Percentiles rank a stretch among this genome's conserved stretches.
Conservation (phyloP, 2,888 invertebrate species). For the Salticus scenicus region DNA sequence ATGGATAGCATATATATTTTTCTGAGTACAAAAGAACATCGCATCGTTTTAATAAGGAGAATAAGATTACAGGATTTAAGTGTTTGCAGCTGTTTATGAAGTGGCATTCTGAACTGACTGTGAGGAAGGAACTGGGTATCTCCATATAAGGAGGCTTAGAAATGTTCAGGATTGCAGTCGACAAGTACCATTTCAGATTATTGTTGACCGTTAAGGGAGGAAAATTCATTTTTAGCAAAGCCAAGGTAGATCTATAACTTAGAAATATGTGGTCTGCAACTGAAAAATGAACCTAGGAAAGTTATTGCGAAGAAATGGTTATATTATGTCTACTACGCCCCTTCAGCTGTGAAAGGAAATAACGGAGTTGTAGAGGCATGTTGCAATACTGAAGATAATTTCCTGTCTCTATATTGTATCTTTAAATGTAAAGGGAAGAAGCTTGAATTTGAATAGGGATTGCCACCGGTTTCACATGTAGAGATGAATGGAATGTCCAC, state of each 20-base stretch:
- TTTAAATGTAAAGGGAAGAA: not conserved
- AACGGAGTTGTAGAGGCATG: not conserved
- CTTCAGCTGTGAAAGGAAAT: not conserved
- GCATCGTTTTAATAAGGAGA: not conserved
- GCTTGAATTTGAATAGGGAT: not conserved
- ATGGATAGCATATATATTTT: not conserved
- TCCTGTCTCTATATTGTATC: not conserved
- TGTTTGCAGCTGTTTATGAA: not conserved
- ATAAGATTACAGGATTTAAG: not conserved
- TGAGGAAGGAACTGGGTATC: not conserved
- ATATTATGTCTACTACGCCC: not conserved
- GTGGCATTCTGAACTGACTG: not conserved
- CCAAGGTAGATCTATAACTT: not conserved
- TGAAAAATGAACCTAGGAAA: not conserved
- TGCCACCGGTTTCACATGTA: not conserved
- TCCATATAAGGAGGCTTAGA: not conserved
- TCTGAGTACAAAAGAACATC: not conserved
- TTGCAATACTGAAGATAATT: not conserved
- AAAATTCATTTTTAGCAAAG: not conserved
- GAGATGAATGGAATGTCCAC: not conserved
- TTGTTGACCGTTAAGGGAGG: not conserved
- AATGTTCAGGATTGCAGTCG: not conserved
- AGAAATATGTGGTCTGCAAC: not conserved
- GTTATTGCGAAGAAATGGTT: not conserved
- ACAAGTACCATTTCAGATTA: not conserved